Evolutionary conservation across 1,140 invertebrate species (phyloP).

Genomic region (Pogonomyrmex barbatus): DNA sequence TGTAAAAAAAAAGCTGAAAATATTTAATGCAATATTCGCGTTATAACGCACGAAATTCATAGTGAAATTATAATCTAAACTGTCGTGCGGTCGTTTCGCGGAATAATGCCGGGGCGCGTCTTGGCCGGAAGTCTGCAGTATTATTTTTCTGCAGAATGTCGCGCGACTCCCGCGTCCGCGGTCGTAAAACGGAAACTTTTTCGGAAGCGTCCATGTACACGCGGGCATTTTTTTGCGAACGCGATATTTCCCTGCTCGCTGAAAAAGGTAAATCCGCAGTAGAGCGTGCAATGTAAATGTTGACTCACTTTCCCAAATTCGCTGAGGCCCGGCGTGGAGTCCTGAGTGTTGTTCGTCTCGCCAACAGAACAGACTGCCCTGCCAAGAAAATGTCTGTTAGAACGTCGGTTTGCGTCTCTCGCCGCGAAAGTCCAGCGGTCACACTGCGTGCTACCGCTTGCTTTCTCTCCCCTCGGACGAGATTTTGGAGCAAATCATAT

Average conservation of each 20-base stretch:
- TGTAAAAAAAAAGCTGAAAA: conserved; percentile 1
- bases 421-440: not conserved
- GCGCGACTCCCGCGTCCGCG: not conserved
- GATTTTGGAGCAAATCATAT: conserved; percentile 25
- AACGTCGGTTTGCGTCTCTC: conserved; percentile 61
- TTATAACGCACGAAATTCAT: not conserved
- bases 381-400: conserved; percentile 84
- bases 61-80: conserved; percentile 34
- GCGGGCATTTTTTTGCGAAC: conserved; percentile 51
- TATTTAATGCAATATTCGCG: conserved; percentile 34
- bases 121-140: conserved; percentile 56
- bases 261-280: conserved; percentile 48
- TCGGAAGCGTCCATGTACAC: conserved; percentile 18
- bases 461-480: not conserved
- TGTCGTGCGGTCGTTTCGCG: conserved; percentile 13
- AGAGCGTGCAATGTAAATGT: conserved; percentile 54
- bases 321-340: conserved; percentile 84
- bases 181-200: conserved; percentile 50
- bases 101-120: conserved; percentile 28
- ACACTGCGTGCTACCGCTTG: not conserved
- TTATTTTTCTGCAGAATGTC: conserved; percentile 52
- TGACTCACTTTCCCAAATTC: conserved; percentile 86
- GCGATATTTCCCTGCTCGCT: conserved; percentile 46
- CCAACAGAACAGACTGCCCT: conserved; percentile 86
- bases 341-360: conserved; percentile 84